Percentiles rank a stretch among this genome's conserved stretches.
These are phyloP conservation scores for Paralichthys olivaceus DNA, from an alignment of 2,113 vertebrate genomes.

Conservation along the genomic window DNA sequence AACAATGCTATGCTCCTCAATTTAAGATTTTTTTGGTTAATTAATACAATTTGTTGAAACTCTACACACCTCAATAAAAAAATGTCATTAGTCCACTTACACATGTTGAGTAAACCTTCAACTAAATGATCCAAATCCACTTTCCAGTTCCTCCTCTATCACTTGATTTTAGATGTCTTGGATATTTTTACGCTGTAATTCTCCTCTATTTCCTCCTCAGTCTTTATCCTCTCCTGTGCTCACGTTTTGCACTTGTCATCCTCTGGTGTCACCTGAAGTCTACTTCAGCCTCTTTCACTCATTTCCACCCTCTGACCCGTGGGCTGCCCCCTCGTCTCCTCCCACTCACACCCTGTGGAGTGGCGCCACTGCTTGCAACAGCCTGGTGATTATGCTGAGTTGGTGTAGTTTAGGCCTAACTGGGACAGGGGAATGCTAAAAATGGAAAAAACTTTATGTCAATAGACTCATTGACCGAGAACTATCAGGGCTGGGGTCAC, in stretches of 20 bases:
- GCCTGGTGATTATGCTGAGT: background rate
- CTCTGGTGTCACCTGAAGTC: slow-evolving; percentile 18
- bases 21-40: background rate
- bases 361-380: slow-evolving; percentile 6
- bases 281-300: background rate
- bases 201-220: background rate
- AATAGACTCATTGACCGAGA: slow-evolving; percentile 6
- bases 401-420: background rate
- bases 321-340: slow-evolving; percentile 42
- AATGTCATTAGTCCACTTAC: slow-evolving; percentile 42
- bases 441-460: slow-evolving; percentile 26
- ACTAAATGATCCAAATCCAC: background rate
- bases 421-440: slow-evolving; percentile 13
- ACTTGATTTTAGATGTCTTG: background rate
- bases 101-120: slow-evolving; percentile 22
- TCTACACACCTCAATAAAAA: background rate
- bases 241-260: slow-evolving; percentile 16
- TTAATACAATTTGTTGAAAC: background rate
- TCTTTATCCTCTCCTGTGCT: slow-evolving; percentile 4
- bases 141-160: background rate
- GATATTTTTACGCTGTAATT: background rate
- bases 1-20: too few species aligned
- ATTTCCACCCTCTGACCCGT: slow-evolving; percentile 35
- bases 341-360: slow-evolving; percentile 48
- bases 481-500: background rate